These are phyloP conservation scores for Globia sparganii DNA, from an alignment of 2,888 invertebrate species.

Conservation along the genomic window DNA sequence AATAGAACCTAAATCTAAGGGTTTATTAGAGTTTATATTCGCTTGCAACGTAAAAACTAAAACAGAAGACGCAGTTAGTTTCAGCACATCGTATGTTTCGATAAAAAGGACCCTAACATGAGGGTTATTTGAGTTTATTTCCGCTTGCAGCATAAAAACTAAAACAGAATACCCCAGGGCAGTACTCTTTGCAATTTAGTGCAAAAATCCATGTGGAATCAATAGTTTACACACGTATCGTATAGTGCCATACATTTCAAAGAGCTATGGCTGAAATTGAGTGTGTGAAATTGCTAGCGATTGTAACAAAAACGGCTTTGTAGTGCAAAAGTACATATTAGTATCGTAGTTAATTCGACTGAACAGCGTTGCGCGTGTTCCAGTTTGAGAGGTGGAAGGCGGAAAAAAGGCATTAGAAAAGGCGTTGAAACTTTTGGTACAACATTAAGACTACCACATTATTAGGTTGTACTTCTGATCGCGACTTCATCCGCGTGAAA, in stretches of 20 bases:
- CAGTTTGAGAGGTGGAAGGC: neutral
- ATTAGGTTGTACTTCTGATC: no score
- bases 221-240: constrained; percentile 50
- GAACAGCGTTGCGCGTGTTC: neutral
- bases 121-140: constrained; percentile 2
- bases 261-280: constrained; percentile 35
- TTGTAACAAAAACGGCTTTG: neutral
- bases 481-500: no score
- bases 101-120: neutral
- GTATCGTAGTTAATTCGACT: neutral
- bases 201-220: constrained; percentile 47
- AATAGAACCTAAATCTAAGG: neutral
- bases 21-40: constrained; percentile 5
- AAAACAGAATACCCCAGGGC: constrained; percentile 4
- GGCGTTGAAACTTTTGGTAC: no score
- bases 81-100: neutral
- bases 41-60: neutral
- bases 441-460: no score
- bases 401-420: neutral
- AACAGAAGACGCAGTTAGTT: constrained; percentile 9
- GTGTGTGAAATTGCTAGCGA: constrained; percentile 5
- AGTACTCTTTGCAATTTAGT: constrained; percentile 31
- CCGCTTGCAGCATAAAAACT: constrained; percentile 4
- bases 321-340: neutral
- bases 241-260: constrained; percentile 32